Evolutionary conservation across 2,797 vertebrate species (phyloP), one percentile per base, ranked within the genome.

Genomic region (Crenichthys baileyi): DNA sequence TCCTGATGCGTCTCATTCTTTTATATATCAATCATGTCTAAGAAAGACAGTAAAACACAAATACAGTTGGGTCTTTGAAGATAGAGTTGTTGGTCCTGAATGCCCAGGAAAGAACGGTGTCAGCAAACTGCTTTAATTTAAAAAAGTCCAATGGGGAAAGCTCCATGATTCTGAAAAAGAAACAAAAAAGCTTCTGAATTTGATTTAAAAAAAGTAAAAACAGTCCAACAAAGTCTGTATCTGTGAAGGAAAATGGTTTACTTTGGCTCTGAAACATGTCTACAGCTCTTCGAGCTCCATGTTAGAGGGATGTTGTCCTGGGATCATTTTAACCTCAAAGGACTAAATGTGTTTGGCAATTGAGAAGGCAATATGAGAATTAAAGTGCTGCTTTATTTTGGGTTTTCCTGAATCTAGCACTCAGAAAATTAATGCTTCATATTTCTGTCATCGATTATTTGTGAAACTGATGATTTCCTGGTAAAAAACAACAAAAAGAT

Each of bases 1-100:
- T 95, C 93, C 92, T 83, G 93, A 94, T 95, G 93, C 79, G 29
- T 77, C 83, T 88, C 86, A 85, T 93, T 91, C 85, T 94, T 88
- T 91, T 88, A 91, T 77, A 82, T 90, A 94, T 94, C 89, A 92
- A 90, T 95, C 93, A 90, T 72, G 83, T 79, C 44, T 81, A 36
- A 85, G 84, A 91, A 87, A 89, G 84, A 82, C 73, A 89, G 65
- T 65, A 53, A 53, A 82, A 78, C 75, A 76, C 75, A 80, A 83
- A 84, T 81, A 73, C 53, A 73, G 85, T 82, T 79, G 82, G 71
- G 63, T 67, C 72, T 84, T 77, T 85, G 79, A 79, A 84, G 77
- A 70, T 16, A 58, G 65, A 0, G 72, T 55, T 70, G 31, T 31
- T 24, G 48, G 72, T 15, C 24, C 24, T 70, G 31, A 82, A 77